Conservation (phyloP, 2,888 invertebrate species). For the Nipponacmea schrenckii region DNA sequence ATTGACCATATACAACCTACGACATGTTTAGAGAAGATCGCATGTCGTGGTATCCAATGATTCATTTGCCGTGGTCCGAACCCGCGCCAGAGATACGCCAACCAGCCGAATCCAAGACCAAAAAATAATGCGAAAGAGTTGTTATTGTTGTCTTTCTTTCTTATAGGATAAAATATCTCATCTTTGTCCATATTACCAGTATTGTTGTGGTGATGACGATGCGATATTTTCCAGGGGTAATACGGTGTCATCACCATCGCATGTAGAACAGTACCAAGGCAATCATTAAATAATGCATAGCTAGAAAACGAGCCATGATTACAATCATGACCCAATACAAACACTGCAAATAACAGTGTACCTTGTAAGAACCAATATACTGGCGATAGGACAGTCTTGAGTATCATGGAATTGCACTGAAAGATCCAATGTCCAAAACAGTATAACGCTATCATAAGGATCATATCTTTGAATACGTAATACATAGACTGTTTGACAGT, state of each 20-base stretch:
- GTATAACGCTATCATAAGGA: slow-evolving; percentile 41
- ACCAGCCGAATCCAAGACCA: slow-evolving; percentile 58
- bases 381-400: slow-evolving; percentile 35
- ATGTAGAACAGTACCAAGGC: slow-evolving; percentile 56
- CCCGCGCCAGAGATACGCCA: slow-evolving; percentile 53
- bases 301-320: slow-evolving; percentile 62
- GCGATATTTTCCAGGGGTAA: slow-evolving; percentile 63
- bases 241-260: slow-evolving; percentile 58
- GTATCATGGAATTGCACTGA: slow-evolving; percentile 13
- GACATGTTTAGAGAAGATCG: slow-evolving; percentile 48
- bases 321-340: slow-evolving; percentile 63
- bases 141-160: slow-evolving; percentile 33
- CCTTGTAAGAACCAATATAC: slow-evolving; percentile 60
- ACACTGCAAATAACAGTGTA: slow-evolving; percentile 58
- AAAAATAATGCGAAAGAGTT: slow-evolving; percentile 34
- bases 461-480: slow-evolving; percentile 52
- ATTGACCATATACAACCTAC: slow-evolving; percentile 46
- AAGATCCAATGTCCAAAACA: slow-evolving; percentile 29
- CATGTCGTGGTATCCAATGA: slow-evolving; percentile 31
- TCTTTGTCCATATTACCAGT: slow-evolving; percentile 64
- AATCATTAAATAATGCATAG: slow-evolving; percentile 50
- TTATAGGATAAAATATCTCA: slow-evolving; percentile 62
- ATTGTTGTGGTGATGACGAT: slow-evolving; percentile 60
- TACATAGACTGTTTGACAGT: slow-evolving; percentile 49
- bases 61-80: slow-evolving; percentile 51